Evolutionary conservation across 2,113 vertebrate species (phyloP).

Genomic region (Sakesphorus luctuosus): DNA sequence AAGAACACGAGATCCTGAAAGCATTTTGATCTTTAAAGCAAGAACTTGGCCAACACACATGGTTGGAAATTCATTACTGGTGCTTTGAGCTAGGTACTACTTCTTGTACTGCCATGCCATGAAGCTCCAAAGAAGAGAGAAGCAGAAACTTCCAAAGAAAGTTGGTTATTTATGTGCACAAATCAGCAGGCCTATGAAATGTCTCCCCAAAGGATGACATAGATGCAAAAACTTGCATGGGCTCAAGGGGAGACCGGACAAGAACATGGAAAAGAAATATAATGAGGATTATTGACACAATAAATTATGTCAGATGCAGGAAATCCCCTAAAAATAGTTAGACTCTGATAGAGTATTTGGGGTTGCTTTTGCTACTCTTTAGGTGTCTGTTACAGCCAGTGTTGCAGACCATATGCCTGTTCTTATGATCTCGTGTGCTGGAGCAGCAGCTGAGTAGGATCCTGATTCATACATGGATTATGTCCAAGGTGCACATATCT

Average conservation of each 20-base stretch:
- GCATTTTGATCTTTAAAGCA: not conserved
- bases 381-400: not conserved
- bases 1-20: not conserved
- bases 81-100: not conserved
- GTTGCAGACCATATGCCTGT: not conserved
- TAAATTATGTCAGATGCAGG: not conserved
- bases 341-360: not conserved
- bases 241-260: not conserved
- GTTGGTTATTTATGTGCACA: not conserved
- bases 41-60: not conserved
- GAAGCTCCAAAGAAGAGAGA: not conserved
- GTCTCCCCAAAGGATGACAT: not conserved
- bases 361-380: not conserved
- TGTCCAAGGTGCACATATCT: constrained; percentile 33
- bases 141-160: not conserved
- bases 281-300: not conserved
- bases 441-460: constrained; percentile 21
- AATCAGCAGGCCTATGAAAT: not conserved
- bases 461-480: constrained; percentile 16
- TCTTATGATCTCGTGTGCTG: not conserved
- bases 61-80: not conserved
- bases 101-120: not conserved
- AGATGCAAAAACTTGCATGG: not conserved
- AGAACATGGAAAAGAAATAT: not conserved
- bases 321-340: not conserved